These are phyloP conservation scores for Aegotheles bennettii DNA, from an alignment of 2,113 vertebrate genomes.

Conservation along the genomic window DNA sequence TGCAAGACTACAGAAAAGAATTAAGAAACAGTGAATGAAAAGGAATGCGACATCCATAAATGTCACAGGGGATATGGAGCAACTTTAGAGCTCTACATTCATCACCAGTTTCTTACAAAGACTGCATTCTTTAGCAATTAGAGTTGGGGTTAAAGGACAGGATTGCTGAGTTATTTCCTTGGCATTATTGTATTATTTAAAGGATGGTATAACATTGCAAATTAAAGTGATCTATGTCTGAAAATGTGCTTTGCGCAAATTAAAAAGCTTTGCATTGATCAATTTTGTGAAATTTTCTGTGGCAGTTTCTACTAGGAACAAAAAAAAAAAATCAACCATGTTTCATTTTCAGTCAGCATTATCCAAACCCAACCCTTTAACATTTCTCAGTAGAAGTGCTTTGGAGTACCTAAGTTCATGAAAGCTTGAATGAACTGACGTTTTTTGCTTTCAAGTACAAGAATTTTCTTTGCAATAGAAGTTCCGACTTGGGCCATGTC, in stretches of 20 bases:
- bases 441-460: neutral
- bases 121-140: neutral
- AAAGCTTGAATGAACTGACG: neutral
- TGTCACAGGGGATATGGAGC: neutral
- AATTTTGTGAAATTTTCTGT: neutral
- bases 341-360: neutral
- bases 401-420: neutral
- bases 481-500: fast-evolving
- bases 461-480: neutral
- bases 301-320: neutral
- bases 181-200: neutral
- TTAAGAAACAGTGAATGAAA: neutral
- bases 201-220: neutral
- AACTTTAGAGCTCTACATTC: neutral
- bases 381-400: neutral
- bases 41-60: neutral
- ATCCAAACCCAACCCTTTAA: neutral
- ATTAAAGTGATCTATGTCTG: neutral
- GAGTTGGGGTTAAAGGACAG: neutral
- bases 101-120: neutral
- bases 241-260: neutral
- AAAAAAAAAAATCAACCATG: neutral
- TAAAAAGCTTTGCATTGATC: neutral
- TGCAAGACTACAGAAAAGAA: neutral
- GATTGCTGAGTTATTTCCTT: neutral